A percentile compares a stretch with the other conserved stretches of the same genome.
Conservation (phyloP, 2,113 vertebrate genomes). For the Hyperoodon ampullatus region DNA sequence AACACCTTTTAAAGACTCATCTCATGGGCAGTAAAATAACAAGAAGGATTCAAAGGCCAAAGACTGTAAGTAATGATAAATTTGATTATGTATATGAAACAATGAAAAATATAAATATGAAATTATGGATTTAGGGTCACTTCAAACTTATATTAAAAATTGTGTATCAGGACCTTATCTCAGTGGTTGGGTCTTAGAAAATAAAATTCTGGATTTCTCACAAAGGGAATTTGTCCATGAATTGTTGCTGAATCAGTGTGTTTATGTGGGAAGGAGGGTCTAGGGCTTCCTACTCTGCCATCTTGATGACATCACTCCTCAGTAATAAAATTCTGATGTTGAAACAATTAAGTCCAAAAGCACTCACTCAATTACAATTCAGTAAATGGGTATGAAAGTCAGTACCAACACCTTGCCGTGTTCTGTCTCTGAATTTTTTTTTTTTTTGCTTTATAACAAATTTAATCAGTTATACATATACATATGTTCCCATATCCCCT, state of each 20-base stretch:
- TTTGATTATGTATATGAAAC: neutral
- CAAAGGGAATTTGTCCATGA: neutral
- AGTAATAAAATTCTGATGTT: neutral
- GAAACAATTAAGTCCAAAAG: neutral
- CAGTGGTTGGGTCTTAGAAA: neutral
- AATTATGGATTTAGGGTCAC: neutral
- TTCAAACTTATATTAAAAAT: slow-evolving; percentile 25
- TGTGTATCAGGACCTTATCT: neutral
- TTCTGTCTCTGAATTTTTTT: neutral
- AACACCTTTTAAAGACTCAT: slow-evolving; percentile 65
- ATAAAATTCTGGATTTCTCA: neutral
- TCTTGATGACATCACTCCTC: neutral
- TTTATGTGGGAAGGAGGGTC: neutral
- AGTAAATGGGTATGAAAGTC: neutral
- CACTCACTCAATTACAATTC: neutral
- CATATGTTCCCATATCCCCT: too few relatives aligned
- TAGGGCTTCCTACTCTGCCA: neutral
- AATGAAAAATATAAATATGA: neutral
- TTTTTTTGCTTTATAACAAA: too few relatives aligned
- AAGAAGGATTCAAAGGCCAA: slow-evolving; percentile 76
- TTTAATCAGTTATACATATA: too few relatives aligned
- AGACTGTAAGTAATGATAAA: slow-evolving; percentile 76
- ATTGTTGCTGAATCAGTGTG: neutral
- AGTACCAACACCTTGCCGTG: neutral
- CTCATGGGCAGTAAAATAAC: slow-evolving; percentile 27